Base-by-base conservation (phyloP, 2,888 invertebrate genomes). In the Agelastica alni region DNA sequence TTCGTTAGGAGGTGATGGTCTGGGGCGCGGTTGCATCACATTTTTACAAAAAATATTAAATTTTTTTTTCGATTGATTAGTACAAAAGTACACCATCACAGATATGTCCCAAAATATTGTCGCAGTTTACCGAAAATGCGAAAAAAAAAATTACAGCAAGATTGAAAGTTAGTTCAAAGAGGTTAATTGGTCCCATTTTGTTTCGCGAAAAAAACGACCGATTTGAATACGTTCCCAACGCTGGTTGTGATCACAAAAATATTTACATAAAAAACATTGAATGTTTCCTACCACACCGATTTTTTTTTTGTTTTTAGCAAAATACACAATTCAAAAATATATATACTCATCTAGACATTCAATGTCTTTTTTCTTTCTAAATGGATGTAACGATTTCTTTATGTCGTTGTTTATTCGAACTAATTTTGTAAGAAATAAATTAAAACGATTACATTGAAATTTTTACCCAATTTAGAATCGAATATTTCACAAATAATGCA, bases 321-420 rank as follows among this genome's bases (percentile, higher is more conserved):
- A 53, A 57, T 57, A 51, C 37, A 39, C 51, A 51, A 56, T 59
- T 41, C 55, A 59, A 59, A 59, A 59, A 59, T 59, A 59, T 56
- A 59, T 58, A 45, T 30, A 45, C 36, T 45, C 37, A 34, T 49
- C 31, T 42, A 48, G 54, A 60, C 60, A 61, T 56, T 56, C 56
- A 59, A 56, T 52, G 53, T 53, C 44, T 45, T 49, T 53, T 53
- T 46, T 22, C 9, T 45, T 42, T 42, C 26, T 10, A 31, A 49
- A 49, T 22, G 17, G 32, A 22, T 49, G 31, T 31, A 20, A 22
- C 32, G 14, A 26, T 16, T 16, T 31, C 10, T 12, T 32, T 32
- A 32, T 18, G 41, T 49, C 49, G 49, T 49, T 49, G 49, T 49
- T 28, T 30, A 20, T n/a, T 14, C 6, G 22, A 41, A 51, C 44